Evolutionary conservation across 2,113 vertebrate genomes (phyloP).

Genomic region (Dissostichus mawsoni): DNA sequence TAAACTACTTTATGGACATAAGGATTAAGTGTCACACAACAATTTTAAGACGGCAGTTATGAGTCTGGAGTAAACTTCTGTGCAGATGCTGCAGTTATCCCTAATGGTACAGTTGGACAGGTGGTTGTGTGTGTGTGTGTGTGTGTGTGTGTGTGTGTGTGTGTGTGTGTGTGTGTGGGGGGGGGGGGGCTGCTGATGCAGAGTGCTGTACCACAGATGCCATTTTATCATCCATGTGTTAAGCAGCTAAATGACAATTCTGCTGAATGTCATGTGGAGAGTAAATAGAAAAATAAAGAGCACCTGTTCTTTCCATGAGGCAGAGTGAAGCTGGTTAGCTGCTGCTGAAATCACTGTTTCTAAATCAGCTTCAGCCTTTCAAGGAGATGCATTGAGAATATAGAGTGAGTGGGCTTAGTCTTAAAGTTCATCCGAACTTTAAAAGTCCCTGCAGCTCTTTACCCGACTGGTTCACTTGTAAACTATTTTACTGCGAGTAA

Average conservation of each 20-base stretch:
- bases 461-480: no score
- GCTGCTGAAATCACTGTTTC: neutral
- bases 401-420: neutral
- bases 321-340: neutral
- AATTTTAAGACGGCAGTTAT: constrained; percentile 2
- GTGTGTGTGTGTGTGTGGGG: no score
- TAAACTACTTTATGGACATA: constrained; percentile 3
- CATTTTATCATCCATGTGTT: constrained; percentile 45
- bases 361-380: neutral
- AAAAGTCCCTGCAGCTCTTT: neutral
- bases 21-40: neutral
- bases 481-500: no score
- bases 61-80: constrained; percentile 1
- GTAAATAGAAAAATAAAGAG: constrained; percentile 4
- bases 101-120: constrained; percentile 20
- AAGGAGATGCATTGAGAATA: neutral
- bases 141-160: no score
- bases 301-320: constrained; percentile 23
- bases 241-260: constrained; percentile 6
- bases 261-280: constrained; percentile 24
- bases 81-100: constrained; percentile 37
- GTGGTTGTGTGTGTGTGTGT: constrained; percentile 9
- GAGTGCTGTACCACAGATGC: constrained; percentile 1
- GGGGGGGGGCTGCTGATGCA: constrained; percentile 7
- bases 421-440: neutral